Conservation (phyloP, 2,888 invertebrate genomes). For the Lithophane leautieri region DNA sequence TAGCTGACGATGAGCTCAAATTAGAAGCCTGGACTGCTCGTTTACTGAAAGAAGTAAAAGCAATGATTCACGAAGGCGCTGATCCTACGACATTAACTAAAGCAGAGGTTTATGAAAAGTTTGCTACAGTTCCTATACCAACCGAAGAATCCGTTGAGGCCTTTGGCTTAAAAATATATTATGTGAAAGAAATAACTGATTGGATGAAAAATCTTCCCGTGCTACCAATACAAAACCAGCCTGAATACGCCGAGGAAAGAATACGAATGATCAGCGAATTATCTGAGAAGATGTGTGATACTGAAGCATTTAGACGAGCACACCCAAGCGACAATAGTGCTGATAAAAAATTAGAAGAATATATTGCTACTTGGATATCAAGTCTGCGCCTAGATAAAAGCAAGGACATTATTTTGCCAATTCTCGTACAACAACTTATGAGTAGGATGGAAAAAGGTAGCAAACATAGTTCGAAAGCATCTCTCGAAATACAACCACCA, state of each 20-base stretch:
- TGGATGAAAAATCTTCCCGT: conserved; percentile 81
- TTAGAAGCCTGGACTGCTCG: conserved; percentile 76
- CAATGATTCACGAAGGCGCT: conserved; percentile 66
- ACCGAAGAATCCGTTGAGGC: conserved; percentile 68
- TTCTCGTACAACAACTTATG: conserved; percentile 74
- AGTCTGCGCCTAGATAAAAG: conserved; percentile 72
- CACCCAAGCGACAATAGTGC: conserved; percentile 57
- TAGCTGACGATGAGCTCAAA: conserved; percentile 76
- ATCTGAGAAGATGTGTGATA: conserved; percentile 73
- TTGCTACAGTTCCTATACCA: conserved; percentile 67
- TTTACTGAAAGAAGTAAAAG: conserved; percentile 75
- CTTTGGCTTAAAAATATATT: conserved; percentile 73
- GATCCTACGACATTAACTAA: conserved; percentile 64
- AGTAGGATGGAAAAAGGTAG: conserved; percentile 73
- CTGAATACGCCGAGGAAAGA: conserved; percentile 62
- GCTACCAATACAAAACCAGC: conserved; percentile 61
- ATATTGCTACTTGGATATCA: conserved; percentile 74
- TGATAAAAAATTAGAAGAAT: conserved; percentile 69
- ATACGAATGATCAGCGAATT: conserved; percentile 74
- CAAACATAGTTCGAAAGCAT: conserved; percentile 18
- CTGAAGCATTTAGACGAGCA: conserved; percentile 53
- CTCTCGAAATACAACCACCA: conserved; percentile 9
- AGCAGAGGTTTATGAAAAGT: conserved; percentile 69
- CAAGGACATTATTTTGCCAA: conserved; percentile 67
- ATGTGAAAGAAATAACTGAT: conserved; percentile 78